Evolutionary conservation across 1,140 invertebrate species (phyloP).

Genomic region (Calliphora vicina): DNA sequence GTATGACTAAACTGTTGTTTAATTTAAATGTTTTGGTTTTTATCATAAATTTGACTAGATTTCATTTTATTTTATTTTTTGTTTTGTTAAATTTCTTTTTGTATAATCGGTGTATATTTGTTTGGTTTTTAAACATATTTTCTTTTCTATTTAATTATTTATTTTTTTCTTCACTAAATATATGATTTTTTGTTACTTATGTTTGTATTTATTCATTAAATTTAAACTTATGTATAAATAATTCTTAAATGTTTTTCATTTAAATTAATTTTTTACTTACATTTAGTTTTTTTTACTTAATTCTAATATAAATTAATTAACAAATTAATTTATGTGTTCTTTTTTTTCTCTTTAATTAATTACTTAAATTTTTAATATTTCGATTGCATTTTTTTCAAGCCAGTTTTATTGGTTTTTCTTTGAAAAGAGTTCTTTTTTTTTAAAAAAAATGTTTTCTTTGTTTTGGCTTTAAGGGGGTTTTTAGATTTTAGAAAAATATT

Average conservation of each 20-base stretch:
- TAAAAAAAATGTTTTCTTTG: not conserved
- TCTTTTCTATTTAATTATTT: conserved; percentile 27
- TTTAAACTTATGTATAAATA: not conserved
- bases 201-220: not conserved
- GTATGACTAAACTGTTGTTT: not conserved
- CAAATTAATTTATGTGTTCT: conserved; percentile 7
- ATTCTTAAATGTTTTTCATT: conserved; percentile 25
- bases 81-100: conserved; percentile 19
- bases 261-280: conserved; percentile 23
- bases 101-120: conserved; percentile 35
- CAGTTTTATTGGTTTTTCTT: not conserved
- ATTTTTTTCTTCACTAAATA: not conserved
- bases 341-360: not conserved
- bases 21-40: not conserved
- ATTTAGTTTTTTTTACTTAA: conserved; percentile 17
- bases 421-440: not conserved
- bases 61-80: conserved; percentile 7
- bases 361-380: conserved; percentile 37
- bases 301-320: conserved; percentile 31
- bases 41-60: conserved; percentile 34
- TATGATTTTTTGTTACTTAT: not conserved
- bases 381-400: conserved; percentile 37
- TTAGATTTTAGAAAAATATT: conserved; percentile 17
- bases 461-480: not conserved
- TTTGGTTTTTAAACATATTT: conserved; percentile 21